Evolutionary conservation across 2,888 invertebrate genomes (phyloP).

Genomic region (Melieria picta): DNA sequence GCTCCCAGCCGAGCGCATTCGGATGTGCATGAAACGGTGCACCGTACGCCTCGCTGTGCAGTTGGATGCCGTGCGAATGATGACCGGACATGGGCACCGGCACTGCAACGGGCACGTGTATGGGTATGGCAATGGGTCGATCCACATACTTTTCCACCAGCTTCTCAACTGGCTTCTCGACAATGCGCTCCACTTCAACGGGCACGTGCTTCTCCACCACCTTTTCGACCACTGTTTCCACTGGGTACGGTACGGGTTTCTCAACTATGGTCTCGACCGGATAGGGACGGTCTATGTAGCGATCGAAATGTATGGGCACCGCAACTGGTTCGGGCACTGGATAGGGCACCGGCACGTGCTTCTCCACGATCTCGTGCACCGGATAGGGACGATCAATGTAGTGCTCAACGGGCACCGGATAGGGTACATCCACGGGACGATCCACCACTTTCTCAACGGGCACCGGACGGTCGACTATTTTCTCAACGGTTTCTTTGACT

Average conservation of each 20-base stretch:
- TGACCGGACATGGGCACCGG: slow-evolving; percentile 65
- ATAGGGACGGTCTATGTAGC: slow-evolving; percentile 68
- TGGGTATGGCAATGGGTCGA: slow-evolving; percentile 63
- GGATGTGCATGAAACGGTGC: slow-evolving; percentile 41
- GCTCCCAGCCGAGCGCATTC: slow-evolving; percentile 43
- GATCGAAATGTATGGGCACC: slow-evolving; percentile 67
- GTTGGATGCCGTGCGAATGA: background rate
- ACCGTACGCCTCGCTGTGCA: background rate
- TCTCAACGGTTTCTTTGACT: slow-evolving; percentile 59
- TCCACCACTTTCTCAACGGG: slow-evolving; percentile 64
- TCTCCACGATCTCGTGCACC: slow-evolving; percentile 66
- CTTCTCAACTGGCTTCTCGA: slow-evolving; percentile 67
- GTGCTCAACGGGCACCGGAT: slow-evolving; percentile 58
- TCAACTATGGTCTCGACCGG: slow-evolving; percentile 65
- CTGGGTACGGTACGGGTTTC: slow-evolving; percentile 67
- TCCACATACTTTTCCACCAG: slow-evolving; percentile 62
- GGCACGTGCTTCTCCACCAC: slow-evolving; percentile 64
- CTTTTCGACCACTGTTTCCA: slow-evolving; percentile 70
- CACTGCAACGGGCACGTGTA: slow-evolving; percentile 69
- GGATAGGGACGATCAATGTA: slow-evolving; percentile 68
- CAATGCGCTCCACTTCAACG: slow-evolving; percentile 71
- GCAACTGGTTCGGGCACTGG: slow-evolving; percentile 69
- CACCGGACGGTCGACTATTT: slow-evolving; percentile 57
- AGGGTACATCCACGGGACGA: slow-evolving; percentile 66
- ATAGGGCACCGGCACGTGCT: slow-evolving; percentile 67